Evolutionary conservation across 2,113 vertebrate genomes (phyloP), one percentile per base, ranked within the genome.

Genomic region (Lamprotornis superbus): DNA sequence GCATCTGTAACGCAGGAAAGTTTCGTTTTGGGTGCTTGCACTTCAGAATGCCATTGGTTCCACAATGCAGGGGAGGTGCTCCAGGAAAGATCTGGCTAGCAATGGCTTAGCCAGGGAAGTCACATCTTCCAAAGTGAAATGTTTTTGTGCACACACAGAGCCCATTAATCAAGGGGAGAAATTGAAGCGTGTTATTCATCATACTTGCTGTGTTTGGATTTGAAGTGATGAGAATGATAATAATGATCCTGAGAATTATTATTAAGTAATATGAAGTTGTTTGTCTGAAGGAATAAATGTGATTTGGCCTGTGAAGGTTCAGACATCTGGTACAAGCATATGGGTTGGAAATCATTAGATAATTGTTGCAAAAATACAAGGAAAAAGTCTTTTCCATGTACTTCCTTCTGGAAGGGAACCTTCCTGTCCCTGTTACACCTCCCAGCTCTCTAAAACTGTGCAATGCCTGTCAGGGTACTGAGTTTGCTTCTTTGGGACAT

Each of bases 261-360:
- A 71, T 95, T 77, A 90, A 90, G 75, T 79, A 82, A 78, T 59
- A 91, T 71, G 57, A 95, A 96, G 92, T 76, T 46, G 64, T 76
- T 91, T 7, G 1, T 86, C 37, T 73, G 69, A 91, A 90, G 80
- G 59, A 93, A 84, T 77, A 95, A 93, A 89, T 73, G 46, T 5
- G 24, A 47, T 93, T 40, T 47, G 85, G 71, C 31, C 76, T 73
- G 44, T 67, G 77, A 93, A 95, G 92, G 55, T 95, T 96, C 89
- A 94, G 89, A 94, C 94, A 97, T 91, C 95, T 97, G 96, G 77
- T 92, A 73, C 83, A 91, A 77, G 70, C 95, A 96, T 97, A 95
- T 96, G 96, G 87, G 77, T 67, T 89, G 91, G 83, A 79, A 93
- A 96, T 95, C 87, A 87, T 95, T 83, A 96, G 80, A 60, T 83